Base-by-base conservation (phyloP, 2,797 vertebrate genomes). In the Rhodeus uyekii region DNA sequence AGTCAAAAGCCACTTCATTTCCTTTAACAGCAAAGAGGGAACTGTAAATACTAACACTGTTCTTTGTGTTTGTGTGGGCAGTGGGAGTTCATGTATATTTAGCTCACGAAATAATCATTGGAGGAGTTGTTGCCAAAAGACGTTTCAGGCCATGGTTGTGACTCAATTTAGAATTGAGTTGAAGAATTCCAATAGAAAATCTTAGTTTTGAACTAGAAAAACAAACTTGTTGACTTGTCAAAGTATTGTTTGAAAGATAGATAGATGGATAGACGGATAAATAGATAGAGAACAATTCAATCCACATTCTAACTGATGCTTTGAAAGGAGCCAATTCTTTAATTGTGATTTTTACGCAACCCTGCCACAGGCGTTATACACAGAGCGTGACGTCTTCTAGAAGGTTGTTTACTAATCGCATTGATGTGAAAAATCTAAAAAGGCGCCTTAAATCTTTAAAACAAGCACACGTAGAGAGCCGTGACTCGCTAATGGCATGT, bases 401-500 rank as follows among this genome's bases (percentile, higher is more conserved):
- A 71, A 64, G 75, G 74, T 48, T 68, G 79, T 82, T 85, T 85
- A 78, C 81, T 89, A 87, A 87, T 87, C 85, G 29, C 81, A 81
- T 87, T 87, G 86, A 89, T 85, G 83, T 81, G 60, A 74, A 77
- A 83, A 85, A 89, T 87, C 83, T 81, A 68, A 78, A 83, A 86
- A 86, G 86, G 38, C n/a, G 90, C 90, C 91, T 92, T 93, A 94
- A 94, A 92, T 94, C 93, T 92, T 90, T 92, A 93, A 94, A 92
- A 92, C 90, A 92, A 76, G 91, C 86, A 77, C 81, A 89, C 90
- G 91, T 92, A 92, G 93, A 92, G 89, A 87, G 88, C 91, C 88
- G 88, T 91, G 90, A 91, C 92, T 92, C 86, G 89, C 91, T 95
- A 94, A 95, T 94, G 90, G 92, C 89, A 87, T 93, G 93, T 94